These are phyloP conservation scores for Andrena haemorrhoa DNA, from an alignment of 2,888 invertebrate species.

Conservation along the genomic window DNA sequence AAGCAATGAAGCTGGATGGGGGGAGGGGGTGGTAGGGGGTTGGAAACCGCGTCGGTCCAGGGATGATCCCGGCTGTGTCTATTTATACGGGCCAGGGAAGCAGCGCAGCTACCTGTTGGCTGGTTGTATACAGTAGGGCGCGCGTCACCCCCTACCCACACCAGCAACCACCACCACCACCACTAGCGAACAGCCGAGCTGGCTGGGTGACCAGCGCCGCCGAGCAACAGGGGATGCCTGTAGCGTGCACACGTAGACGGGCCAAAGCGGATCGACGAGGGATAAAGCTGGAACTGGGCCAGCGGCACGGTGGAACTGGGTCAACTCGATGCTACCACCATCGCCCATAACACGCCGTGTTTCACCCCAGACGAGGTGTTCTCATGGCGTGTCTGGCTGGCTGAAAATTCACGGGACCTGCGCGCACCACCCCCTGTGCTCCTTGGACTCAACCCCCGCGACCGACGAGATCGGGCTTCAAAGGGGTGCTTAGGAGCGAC, in stretches of 20 bases:
- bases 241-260: slow-evolving; percentile 38
- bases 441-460: background rate
- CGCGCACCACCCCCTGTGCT: background rate
- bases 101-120: slow-evolving; percentile 82
- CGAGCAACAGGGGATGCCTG: slow-evolving; percentile 49
- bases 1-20: background rate
- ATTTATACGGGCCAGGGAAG: slow-evolving; percentile 81
- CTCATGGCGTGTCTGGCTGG: slow-evolving; percentile 23
- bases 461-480: background rate
- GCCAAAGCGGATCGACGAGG: slow-evolving; percentile 59
- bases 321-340: slow-evolving; percentile 62
- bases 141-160: slow-evolving; percentile 55
- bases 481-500: background rate
- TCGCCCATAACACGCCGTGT: slow-evolving; percentile 40
- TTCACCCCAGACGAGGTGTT: slow-evolving; percentile 26
- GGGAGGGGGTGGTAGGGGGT: slow-evolving; percentile 14
- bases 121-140: slow-evolving; percentile 70
- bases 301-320: slow-evolving; percentile 74
- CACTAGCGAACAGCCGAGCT: slow-evolving; percentile 12
- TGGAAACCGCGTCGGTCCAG: slow-evolving; percentile 74
- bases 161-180: slow-evolving; percentile 8
- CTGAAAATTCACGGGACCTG: slow-evolving; percentile 18
- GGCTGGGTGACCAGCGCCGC: slow-evolving; percentile 42
- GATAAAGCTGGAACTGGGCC: slow-evolving; percentile 76
- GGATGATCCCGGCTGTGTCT: slow-evolving; percentile 82